Base-by-base conservation (phyloP, 2,113 vertebrate species). In the Eurypyga helias region DNA sequence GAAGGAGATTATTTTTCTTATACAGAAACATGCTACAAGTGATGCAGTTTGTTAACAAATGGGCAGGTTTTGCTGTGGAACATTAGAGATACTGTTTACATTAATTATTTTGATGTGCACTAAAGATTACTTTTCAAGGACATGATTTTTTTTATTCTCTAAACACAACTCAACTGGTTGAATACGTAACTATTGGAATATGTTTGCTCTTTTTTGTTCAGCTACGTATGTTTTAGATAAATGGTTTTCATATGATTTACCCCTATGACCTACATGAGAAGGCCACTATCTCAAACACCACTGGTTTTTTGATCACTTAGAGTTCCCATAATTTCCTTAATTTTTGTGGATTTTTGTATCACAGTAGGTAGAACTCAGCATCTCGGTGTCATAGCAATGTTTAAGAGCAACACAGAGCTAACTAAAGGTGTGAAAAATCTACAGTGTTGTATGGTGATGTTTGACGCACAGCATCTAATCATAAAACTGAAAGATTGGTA, bases 221-320 rank as follows among this genome's bases (percentile, higher is more conserved):
- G 36, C 43, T 72, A 13, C 4, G 0, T 38, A 14, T 71, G 8
- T 34, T 79, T 80, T 48, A 71, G 28, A 10, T 51, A n/a, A 81
- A 33, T 34, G 9, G 2, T 17, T 77, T 91, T 57, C 34, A 7
- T 31, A 8, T 8, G 5, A 33, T 52, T 77, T 71, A 49, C 17
- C 69, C 17, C 13, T 31, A 5, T 48, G n/a, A 54, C 26, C 67
- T 65, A 45, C 45, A n/a, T 12, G 26, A 54, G 33, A 70, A 80
- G 5, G 5, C 9, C 12, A 3, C 24, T 48, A 2, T 65, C 84
- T 75, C 33, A 34, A 51, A 46, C 10, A 19, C 21, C 2, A 0
- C 28, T 33, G 4, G 0, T 48, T 80, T 66, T 57, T 45, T 7
- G 11, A 9, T 66, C 29, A 16, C 33, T 52, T 64, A 5, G 14